Base-by-base conservation (phyloP, 1,140 invertebrate species). In the Pachypeltis micranthus region DNA sequence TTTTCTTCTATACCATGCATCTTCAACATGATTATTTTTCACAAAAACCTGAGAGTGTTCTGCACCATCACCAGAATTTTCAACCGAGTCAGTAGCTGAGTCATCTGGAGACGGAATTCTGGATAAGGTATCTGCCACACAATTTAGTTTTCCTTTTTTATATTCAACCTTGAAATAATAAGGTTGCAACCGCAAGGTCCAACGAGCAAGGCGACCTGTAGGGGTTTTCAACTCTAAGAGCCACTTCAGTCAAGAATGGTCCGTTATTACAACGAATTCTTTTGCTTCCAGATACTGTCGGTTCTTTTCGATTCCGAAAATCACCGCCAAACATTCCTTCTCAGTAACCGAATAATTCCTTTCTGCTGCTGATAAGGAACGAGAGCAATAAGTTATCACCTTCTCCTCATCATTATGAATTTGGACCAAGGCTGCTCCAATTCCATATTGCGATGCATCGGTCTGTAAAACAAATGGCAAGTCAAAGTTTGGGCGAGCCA, bases 191-290 rank as follows among this genome's bases (percentile, higher is more conserved):
- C 64, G 25, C 7, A 76, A 25, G 14, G 65, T 54, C 28, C 65
- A 70, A 27, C 76, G 62, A 0, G 74, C 73, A 19, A 80, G 61
- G 44, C 76, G 59, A 44, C 72, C 74, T 1, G 66, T 69, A 2
- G 72, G 70, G 59, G 77, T 72, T 65, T 73, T 75, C 2, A 77
- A 67, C 2, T 71, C 70, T 24, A 70, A 65, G 2, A 82, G 67
- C 74, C 75, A 82, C 27, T 66, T 63, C 1, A 81, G 70, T 67
- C 62, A 80, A 76, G 63, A 69, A 44, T 77, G 74, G 62, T 78
- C 75, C 1, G 77, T 81, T 10, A 75, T 58, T 0, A 82, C 70
- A 21, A 65, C 75, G 64, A 81, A 82, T 55, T 75, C 71, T 29
- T 57, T 70, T 19, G 74, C 75, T 62, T 74, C 75, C 2, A 83